Evolutionary conservation across 2,113 vertebrate species (phyloP).

Genomic region (Oxyruncus cristatus): DNA sequence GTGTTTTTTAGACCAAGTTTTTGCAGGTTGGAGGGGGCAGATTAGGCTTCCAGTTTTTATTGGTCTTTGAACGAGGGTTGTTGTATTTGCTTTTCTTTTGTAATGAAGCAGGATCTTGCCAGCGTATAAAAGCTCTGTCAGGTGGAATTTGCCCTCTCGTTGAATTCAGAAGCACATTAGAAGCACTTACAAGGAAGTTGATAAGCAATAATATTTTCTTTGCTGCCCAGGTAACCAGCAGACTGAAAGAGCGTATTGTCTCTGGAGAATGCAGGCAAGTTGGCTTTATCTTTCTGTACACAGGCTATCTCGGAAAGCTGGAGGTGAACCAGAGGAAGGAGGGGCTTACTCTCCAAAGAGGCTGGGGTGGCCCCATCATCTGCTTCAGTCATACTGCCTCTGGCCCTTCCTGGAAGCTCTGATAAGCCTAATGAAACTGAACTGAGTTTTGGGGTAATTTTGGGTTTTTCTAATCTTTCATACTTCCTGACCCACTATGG

Average conservation of each 20-base stretch:
- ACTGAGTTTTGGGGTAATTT: background rate
- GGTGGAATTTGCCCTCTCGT: slow-evolving; percentile 50
- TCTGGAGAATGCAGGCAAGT: background rate
- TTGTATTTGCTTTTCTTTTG: slow-evolving; percentile 44
- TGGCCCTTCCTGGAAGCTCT: background rate
- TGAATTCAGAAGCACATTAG: slow-evolving; percentile 38
- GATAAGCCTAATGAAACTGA: background rate
- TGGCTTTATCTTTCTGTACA: slow-evolving; percentile 36
- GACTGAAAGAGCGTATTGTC: slow-evolving; percentile 59
- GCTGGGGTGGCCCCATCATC: background rate
- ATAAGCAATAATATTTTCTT: slow-evolving; percentile 68
- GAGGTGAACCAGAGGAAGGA: background rate
- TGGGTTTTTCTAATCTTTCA: background rate
- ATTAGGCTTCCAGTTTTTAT: background rate
- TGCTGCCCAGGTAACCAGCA: slow-evolving; percentile 53
- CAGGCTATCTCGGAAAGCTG: slow-evolving; percentile 12
- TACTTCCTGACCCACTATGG: background rate
- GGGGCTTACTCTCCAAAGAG: background rate
- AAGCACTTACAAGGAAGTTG: slow-evolving; percentile 52
- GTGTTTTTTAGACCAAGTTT: background rate
- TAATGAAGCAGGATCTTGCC: background rate
- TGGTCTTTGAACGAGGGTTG: background rate
- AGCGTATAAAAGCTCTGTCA: slow-evolving; percentile 12
- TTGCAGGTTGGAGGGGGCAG: background rate
- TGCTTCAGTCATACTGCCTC: background rate